Evolutionary conservation across 2,888 invertebrate species (phyloP).

Genomic region (Chironomus riparius): DNA sequence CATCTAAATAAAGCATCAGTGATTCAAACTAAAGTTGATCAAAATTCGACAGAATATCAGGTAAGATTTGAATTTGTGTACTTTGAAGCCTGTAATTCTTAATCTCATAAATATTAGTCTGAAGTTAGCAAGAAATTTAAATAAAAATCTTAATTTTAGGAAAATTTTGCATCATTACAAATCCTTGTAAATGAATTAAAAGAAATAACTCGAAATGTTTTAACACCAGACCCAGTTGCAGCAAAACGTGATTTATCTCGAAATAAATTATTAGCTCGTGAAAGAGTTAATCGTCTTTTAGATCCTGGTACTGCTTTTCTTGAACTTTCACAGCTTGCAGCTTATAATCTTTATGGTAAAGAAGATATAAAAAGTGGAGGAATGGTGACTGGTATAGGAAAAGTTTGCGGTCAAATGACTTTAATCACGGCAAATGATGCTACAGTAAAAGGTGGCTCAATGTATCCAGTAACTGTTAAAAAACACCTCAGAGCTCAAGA

Average conservation of each 20-base stretch:
- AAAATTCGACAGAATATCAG: slow-evolving; percentile 44
- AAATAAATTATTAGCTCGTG: slow-evolving; percentile 85
- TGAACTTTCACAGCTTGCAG: slow-evolving; percentile 54
- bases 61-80: slow-evolving; percentile 35
- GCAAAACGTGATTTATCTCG: slow-evolving; percentile 73
- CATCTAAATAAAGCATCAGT: slow-evolving; percentile 41
- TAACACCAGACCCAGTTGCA: slow-evolving; percentile 58
- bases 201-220: slow-evolving; percentile 51
- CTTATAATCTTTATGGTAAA: slow-evolving; percentile 48
- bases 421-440: slow-evolving; percentile 97
- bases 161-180: slow-evolving; percentile 71
- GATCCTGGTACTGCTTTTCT: slow-evolving; percentile 68
- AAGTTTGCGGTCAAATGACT: slow-evolving; percentile 57
- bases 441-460: slow-evolving; percentile 95
- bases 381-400: slow-evolving; percentile 73
- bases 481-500: slow-evolving; percentile 95
- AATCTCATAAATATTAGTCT: neutral
- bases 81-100: neutral
- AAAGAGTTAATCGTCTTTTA: slow-evolving; percentile 77
- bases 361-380: slow-evolving; percentile 67
- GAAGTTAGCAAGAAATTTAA: neutral
- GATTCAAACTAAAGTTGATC: slow-evolving; percentile 44
- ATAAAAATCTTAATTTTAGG: slow-evolving; percentile 43
- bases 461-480: slow-evolving; percentile 94
- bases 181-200: slow-evolving; percentile 60